These are phyloP conservation scores for Temnothorax unifasciatus DNA, from an alignment of 2,888 invertebrate species.

Conservation along the genomic window DNA sequence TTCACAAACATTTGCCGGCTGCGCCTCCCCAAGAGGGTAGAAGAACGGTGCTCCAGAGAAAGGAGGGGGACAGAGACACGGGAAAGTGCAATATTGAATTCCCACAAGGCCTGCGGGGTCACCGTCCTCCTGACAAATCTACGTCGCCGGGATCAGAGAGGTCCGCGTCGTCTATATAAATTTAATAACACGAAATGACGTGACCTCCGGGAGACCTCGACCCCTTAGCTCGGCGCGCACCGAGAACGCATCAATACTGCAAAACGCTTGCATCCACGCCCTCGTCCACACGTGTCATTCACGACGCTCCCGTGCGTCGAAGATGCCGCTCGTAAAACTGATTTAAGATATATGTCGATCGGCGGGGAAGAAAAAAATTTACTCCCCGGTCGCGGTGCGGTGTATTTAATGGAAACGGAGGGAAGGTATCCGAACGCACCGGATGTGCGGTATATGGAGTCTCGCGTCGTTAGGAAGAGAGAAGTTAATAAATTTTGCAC, in stretches of 20 bases:
- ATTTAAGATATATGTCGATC: conserved; percentile 70
- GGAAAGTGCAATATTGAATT: conserved; percentile 79
- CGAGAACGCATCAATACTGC: conserved; percentile 74
- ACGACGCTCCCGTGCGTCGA: background rate
- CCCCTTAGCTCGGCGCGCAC: conserved; percentile 53
- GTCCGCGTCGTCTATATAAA: conserved; percentile 78
- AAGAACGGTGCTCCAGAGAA: conserved; percentile 42
- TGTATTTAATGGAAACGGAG: conserved; percentile 62
- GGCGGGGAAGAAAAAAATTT: conserved; percentile 64
- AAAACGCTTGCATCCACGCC: conserved; percentile 60
- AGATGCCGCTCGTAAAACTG: conserved; percentile 65
- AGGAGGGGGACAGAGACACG: conserved; percentile 65
- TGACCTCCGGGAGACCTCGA: conserved; percentile 70
- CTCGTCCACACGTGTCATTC: conserved; percentile 17
- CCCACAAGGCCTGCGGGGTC: conserved; percentile 70
- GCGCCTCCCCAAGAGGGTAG: conserved; percentile 66
- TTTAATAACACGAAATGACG: conserved; percentile 81
- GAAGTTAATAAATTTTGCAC: conserved; percentile 48
- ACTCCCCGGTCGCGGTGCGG: conserved; percentile 52
- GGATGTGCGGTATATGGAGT: background rate
- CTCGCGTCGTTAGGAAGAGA: background rate
- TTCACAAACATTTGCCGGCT: conserved; percentile 78
- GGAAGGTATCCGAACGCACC: conserved; percentile 21
- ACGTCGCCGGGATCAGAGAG: conserved; percentile 73
- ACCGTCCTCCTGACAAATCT: conserved; percentile 75